These are phyloP conservation scores for Lophura nycthemera DNA, from an alignment of 2,113 vertebrate species.

Conservation along the genomic window DNA sequence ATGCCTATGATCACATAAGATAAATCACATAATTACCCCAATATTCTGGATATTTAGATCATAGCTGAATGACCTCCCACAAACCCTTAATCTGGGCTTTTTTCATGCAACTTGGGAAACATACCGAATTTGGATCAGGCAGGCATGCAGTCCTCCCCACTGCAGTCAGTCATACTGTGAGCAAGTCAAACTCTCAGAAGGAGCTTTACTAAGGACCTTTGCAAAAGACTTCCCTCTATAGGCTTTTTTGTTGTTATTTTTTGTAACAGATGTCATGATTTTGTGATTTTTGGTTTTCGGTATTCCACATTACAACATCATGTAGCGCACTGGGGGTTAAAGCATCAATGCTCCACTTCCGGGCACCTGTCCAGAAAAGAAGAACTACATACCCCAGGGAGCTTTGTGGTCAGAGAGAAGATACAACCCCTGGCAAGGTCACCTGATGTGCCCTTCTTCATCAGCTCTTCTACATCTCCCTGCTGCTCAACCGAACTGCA, in stretches of 20 bases:
- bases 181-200: background rate
- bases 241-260: background rate
- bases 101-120: background rate
- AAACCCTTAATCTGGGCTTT: background rate
- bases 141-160: background rate
- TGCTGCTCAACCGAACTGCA: no score
- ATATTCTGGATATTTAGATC: background rate
- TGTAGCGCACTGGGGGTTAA: no score
- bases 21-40: background rate
- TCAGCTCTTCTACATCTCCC: no score
- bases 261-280: background rate
- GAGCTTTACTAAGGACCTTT: background rate
- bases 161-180: background rate
- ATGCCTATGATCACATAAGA: background rate
- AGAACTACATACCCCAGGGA: no score
- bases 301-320: no score
- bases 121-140: background rate
- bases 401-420: no score
- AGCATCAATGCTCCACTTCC: no score
- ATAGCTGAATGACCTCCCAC: background rate
- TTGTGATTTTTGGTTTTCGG: no score
- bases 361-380: no score
- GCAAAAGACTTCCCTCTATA: background rate
- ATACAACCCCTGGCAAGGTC: no score
- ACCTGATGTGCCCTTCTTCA: no score